A percentile compares a stretch with the other conserved stretches of the same genome.
Conservation (phyloP, 2,797 vertebrate species). For the Enteromius paludinosus region DNA sequence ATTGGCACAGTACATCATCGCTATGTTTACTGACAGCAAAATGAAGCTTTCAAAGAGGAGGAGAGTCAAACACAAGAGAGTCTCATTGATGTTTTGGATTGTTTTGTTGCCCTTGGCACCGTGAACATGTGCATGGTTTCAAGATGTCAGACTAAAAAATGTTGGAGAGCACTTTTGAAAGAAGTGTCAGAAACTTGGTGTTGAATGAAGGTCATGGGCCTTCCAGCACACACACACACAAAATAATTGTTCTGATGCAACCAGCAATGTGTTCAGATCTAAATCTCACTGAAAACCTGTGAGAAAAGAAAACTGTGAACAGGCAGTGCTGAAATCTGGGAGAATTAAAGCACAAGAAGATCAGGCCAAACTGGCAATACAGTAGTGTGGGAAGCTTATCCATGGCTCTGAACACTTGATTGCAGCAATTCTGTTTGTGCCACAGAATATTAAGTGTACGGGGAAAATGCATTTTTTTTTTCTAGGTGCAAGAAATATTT, state of each 20-base stretch:
- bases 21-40: conserved; percentile 20
- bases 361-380: conserved; percentile 37
- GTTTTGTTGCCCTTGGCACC: conserved; percentile 16
- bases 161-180: conserved; percentile 10
- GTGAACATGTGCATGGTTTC: conserved; percentile 16
- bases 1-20: not conserved
- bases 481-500: conserved; percentile 11
- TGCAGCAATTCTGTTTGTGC: conserved; percentile 22
- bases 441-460: conserved; percentile 5
- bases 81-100: conserved; percentile 29
- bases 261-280: conserved; percentile 57
- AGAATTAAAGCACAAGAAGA: conserved; percentile 26
- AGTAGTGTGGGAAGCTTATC: conserved; percentile 29
- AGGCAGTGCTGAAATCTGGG: conserved; percentile 32
- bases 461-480: conserved; percentile 9
- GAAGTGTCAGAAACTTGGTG: conserved; percentile 34
- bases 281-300: conserved; percentile 62
- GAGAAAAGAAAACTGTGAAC: conserved; percentile 3
- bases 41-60: conserved; percentile 11
- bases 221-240: not conserved
- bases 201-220: conserved; percentile 27
- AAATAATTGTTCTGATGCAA: conserved; percentile 13
- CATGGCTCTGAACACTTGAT: conserved; percentile 22
- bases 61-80: not conserved
- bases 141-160: not conserved